These are phyloP conservation scores for Cygnus olor DNA, from an alignment of 2,797 vertebrate genomes.

Conservation along the genomic window DNA sequence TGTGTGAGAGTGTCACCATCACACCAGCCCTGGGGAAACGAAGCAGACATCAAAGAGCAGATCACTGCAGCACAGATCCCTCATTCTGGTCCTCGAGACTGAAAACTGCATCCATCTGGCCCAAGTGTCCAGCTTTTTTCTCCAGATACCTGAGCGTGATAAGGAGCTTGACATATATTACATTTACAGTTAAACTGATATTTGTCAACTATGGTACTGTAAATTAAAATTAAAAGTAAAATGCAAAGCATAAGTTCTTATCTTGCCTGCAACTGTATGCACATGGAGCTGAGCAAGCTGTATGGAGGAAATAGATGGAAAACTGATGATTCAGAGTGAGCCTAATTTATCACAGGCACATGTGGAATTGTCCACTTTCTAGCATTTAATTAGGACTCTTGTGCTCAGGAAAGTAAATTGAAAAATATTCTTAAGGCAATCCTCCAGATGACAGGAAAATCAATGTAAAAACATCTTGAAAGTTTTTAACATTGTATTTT, in stretches of 20 bases:
- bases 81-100: background rate
- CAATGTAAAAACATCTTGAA: background rate
- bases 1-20: rapidly evolving
- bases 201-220: rapidly evolving
- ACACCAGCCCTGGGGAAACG: background rate
- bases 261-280: background rate
- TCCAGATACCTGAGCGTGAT: background rate
- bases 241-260: background rate
- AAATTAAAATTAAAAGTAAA: background rate
- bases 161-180: background rate
- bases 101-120: background rate
- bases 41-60: background rate
- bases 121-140: background rate
- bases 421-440: background rate
- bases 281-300: background rate
- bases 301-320: background rate
- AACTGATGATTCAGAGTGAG: background rate
- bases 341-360: background rate
- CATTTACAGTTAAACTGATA: background rate
- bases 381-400: background rate
- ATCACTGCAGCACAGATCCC: rapidly evolving
- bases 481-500: background rate
- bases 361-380: background rate
- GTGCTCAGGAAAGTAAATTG: background rate
- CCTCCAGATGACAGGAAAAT: background rate